Evolutionary conservation across 2,797 vertebrate species (phyloP).

Genomic region (Cephalopachus bancanus): DNA sequence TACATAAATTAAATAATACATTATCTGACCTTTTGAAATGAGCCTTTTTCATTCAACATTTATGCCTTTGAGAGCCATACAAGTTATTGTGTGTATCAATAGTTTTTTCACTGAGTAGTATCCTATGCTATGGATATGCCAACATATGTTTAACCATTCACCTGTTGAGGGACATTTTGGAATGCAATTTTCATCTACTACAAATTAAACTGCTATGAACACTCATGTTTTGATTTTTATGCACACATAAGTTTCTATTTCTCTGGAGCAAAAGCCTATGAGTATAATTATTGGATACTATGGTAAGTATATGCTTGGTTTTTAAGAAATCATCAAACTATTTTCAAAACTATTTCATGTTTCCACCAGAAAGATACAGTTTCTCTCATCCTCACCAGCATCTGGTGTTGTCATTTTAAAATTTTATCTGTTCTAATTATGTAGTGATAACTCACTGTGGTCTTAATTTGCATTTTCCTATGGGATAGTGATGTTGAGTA

Average conservation of each 20-base stretch:
- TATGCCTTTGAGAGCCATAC: background rate
- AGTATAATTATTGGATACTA: background rate
- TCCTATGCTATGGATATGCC: background rate
- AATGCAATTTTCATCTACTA: background rate
- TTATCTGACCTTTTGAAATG: background rate
- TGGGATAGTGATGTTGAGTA: background rate
- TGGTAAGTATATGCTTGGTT: background rate
- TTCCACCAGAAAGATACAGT: background rate
- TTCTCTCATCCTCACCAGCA: background rate
- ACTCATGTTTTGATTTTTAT: background rate
- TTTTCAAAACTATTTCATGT: constrained; percentile 14
- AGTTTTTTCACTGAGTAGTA: background rate
- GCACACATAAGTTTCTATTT: background rate
- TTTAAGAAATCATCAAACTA: background rate
- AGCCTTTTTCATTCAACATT: background rate
- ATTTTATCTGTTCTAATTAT: background rate
- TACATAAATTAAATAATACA: background rate
- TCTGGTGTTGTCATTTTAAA: background rate
- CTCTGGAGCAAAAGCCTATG: background rate
- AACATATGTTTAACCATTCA: background rate
- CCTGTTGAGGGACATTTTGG: background rate
- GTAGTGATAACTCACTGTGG: background rate
- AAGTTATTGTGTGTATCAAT: background rate
- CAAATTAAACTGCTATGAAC: background rate
- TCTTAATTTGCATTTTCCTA: background rate